Base-by-base conservation (phyloP, 2,113 vertebrate species). In the Proteles cristata region DNA sequence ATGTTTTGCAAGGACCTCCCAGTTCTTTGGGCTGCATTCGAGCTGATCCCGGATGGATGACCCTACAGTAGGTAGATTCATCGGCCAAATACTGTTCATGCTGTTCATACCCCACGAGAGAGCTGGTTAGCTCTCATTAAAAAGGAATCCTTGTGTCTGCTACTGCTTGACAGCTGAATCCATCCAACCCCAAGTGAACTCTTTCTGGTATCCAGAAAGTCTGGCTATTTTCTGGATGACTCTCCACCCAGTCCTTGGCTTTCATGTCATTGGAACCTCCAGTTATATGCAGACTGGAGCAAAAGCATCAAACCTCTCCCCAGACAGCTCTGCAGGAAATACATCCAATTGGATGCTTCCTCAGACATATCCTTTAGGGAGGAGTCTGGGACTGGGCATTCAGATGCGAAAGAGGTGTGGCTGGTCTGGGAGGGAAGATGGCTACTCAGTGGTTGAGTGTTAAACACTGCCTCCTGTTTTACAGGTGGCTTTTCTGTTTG, bases 151-250 rank as follows among this genome's bases (percentile, higher is more conserved):
- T 39, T 1, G 16, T 91, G 73, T 89, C 73, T 97, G 73, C 45
- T 73, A n/a, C 94, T 89, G 71, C 65, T 88, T 50, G 71, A 88
- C 19, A 93, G 55, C 43, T 19, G 61, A 92, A 88, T 61, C 81
- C 50, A 7, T 85, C 65, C 33, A 92, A 80, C 61, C 84, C 61
- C 58, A 79, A 85, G 65, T 79, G 90, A 96, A 93, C 55, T 92
- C 31, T 21, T 83, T 88, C 85, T 97, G 96, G 71, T 90, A 74
- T 96, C 83, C 88, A 94, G 68, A 96, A 95, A 84, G 69, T 39
- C 84, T 90, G 65, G 17, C 45, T 90, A 35, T 88, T 74, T 93
- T 93, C 90, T 96, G 66, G 71, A 65, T 69, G 26, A 80, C 16
- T 93, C 65, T 90, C 93, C 71, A 96, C 88, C 63, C 81, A 88